phyloP scores from a whole-genome alignment of 2,797 vertebrate genomes.

The Distichodus sexfasciatus region DNA sequence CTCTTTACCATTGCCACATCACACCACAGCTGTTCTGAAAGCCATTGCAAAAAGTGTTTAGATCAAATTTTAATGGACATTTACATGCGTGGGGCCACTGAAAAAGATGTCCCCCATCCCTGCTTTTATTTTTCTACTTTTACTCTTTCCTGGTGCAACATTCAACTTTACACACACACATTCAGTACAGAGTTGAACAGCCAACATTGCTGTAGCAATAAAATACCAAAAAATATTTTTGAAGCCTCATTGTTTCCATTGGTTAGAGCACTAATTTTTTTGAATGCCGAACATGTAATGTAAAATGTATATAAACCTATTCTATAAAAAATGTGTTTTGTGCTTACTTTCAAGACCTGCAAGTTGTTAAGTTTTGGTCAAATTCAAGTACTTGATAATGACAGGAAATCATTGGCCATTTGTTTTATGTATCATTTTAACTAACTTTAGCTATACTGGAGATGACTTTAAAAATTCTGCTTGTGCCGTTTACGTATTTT shows the following conservation, averaged over 20 bases:
- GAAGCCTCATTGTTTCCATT: conserved; percentile 59
- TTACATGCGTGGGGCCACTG: conserved; percentile 18
- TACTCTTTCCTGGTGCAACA: conserved; percentile 30
- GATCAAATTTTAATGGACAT: background rate
- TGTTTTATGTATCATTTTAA: no score
- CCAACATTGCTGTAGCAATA: conserved; percentile 85
- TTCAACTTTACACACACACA: conserved; percentile 29
- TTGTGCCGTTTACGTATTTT: no score
- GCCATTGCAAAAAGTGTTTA: conserved; percentile 1
- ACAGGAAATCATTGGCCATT: no score
- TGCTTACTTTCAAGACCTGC: background rate
- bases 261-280: conserved; percentile 50
- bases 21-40: conserved; percentile 18
- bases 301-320: conserved; percentile 82
- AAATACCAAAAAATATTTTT: conserved; percentile 78
- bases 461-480: no score
- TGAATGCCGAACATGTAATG: conserved; percentile 72
- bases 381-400: background rate
- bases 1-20: conserved; percentile 10
- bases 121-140: conserved; percentile 26
- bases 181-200: conserved; percentile 59
- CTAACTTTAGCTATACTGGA: no score
- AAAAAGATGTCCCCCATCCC: conserved; percentile 10
- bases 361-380: background rate
- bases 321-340: conserved; percentile 66